Evolutionary conservation across 1,140 invertebrate species (phyloP).

Genomic region (Lasioglossum albipes): DNA sequence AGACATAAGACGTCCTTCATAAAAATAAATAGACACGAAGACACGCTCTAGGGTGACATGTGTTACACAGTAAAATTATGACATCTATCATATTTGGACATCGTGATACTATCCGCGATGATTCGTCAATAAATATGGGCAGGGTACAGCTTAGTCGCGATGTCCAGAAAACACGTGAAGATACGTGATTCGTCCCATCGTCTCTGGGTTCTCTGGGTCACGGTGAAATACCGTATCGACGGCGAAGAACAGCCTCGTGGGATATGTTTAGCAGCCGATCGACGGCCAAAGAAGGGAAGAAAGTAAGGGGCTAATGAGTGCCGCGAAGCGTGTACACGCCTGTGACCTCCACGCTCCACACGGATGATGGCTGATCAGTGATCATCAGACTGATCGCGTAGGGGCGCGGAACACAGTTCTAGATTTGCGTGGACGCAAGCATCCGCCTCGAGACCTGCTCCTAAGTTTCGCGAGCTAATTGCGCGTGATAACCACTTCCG

Average conservation of each 20-base stretch:
- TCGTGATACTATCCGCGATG: too few species aligned
- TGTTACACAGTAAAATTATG: too few species aligned
- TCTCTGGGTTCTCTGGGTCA: constrained; percentile 34
- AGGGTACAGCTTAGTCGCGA: too few species aligned
- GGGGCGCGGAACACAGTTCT: neutral
- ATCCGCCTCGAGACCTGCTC: neutral
- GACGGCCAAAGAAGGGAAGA: constrained; percentile 66
- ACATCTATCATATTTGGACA: too few species aligned
- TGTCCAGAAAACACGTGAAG: neutral
- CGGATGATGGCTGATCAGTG: constrained; percentile 3
- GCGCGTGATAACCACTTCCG: neutral
- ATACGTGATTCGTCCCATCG: neutral
- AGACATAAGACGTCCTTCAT: too few species aligned
- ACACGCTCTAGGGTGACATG: too few species aligned
- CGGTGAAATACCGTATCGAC: constrained; percentile 48
- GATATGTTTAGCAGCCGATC: constrained; percentile 68
- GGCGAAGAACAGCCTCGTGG: constrained; percentile 34
- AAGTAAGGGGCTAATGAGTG: constrained; percentile 64
- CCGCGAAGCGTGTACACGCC: constrained; percentile 63
- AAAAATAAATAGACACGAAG: too few species aligned
- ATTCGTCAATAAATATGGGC: too few species aligned
- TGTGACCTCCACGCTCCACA: constrained; percentile 57
- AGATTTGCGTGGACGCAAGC: neutral
- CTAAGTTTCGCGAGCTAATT: constrained; percentile 29
- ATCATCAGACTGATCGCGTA: too few species aligned